Evolutionary conservation across 2,797 vertebrate species (phyloP), one percentile per base, ranked within the genome.

Genomic region (Meda fulgida): DNA sequence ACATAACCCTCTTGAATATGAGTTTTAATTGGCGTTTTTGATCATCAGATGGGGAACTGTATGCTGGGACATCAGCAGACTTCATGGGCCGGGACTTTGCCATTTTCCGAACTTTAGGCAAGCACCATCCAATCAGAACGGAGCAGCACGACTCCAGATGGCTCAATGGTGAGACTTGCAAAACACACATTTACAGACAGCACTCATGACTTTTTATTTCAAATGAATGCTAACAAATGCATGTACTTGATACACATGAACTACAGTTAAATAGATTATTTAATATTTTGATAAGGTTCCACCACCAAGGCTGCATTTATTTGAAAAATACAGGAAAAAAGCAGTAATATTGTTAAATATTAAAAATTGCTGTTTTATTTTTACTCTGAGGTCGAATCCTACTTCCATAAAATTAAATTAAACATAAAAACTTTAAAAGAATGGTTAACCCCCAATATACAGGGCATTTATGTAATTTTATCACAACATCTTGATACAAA

Each of bases 71-170:
- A 3, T 97, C 98, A 4, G 98, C 98, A 58, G 98, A 99, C 92
- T 99, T 99, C 92, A 99, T 99, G 98, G 98, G 98, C 80, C 94
- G 98, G 89, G 98, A 99, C 90, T 99, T 99, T 91, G 98, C 98
- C 79, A 98, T 99, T 91, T 99, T 99, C 94, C 96, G 98, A 84
- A 99, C 98, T 46, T 94, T 99, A 65, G 98, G 98, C 71, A 96
- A 96, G 86, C 97, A 99, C 91, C 98, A 99, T 87, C 98, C 98
- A 88, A 99, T 99, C 94, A 95, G 98, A 90, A 99, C 98, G 0
- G 98, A 99, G 91, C 98, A 99, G 91, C 98, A 99, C 4, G 98
- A 99, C 87, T 99, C 98, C 69, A 93, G 98, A 46, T 99, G 98
- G 98, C 94, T 99, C 55, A 99, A 99, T 83, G 98, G 98, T 99